These are phyloP conservation scores for Aldabrachelys gigantea DNA, from an alignment of 2,113 vertebrate genomes.

Conservation along the genomic window DNA sequence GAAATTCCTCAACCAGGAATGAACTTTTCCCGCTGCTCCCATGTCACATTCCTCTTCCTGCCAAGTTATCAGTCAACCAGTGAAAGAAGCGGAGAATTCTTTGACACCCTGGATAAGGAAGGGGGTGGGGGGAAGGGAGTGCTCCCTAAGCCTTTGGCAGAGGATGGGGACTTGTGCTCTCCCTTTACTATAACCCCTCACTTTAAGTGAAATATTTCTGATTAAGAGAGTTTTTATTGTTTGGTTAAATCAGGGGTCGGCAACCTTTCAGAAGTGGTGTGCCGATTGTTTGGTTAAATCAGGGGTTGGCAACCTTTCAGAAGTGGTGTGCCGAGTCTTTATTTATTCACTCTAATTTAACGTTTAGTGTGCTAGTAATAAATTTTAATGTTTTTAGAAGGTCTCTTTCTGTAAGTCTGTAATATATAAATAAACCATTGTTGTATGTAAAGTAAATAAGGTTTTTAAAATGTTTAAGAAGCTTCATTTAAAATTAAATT, in stretches of 20 bases:
- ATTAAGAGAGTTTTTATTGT: not conserved
- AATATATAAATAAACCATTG: too few species aligned
- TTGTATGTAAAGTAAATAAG: too few species aligned
- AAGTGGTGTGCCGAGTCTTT: too few species aligned
- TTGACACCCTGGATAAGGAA: accelerated
- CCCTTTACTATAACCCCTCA: not conserved
- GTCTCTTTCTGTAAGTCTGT: too few species aligned
- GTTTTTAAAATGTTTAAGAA: too few species aligned
- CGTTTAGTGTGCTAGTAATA: too few species aligned
- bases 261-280: too few species aligned
- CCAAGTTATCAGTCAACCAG: not conserved
- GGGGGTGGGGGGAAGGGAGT: not conserved
- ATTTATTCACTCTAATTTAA: too few species aligned
- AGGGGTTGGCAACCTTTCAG: too few species aligned
- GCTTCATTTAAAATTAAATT: too few species aligned
- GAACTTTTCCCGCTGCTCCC: not conserved
- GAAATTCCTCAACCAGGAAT: not conserved
- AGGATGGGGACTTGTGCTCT: not conserved
- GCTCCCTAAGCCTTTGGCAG: not conserved
- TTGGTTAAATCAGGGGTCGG: not conserved
- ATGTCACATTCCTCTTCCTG: not conserved
- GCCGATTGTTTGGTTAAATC: not conserved
- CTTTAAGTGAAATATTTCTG: not conserved
- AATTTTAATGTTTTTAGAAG: too few species aligned
- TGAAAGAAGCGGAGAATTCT: not conserved